Conservation (phyloP, 2,888 invertebrate genomes). For the Tiliacea citrago region DNA sequence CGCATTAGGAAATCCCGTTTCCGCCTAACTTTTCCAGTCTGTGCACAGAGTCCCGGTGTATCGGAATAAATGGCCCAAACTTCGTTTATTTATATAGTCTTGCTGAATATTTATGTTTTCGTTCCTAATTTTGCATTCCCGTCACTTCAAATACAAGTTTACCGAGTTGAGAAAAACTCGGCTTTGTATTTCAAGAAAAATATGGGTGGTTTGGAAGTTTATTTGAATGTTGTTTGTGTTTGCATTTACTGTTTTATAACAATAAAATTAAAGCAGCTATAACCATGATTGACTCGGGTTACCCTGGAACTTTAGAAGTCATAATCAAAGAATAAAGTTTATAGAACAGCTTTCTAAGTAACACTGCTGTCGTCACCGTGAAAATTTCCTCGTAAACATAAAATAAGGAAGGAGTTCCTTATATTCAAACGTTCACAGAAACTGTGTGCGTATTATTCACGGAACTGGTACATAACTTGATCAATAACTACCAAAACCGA, state of each 20-base stretch:
- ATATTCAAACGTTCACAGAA: constrained; percentile 32
- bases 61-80: constrained; percentile 90
- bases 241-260: constrained; percentile 47
- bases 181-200: constrained; percentile 69
- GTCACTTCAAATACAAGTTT: constrained; percentile 81
- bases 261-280: constrained; percentile 48
- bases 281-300: constrained; percentile 23
- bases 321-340: constrained; percentile 27
- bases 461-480: constrained; percentile 44
- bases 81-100: constrained; percentile 89
- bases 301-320: constrained; percentile 8
- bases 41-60: constrained; percentile 87
- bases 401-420: constrained; percentile 21
- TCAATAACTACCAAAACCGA: constrained; percentile 51
- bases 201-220: constrained; percentile 55
- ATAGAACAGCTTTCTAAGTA: constrained; percentile 16
- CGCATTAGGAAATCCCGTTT: constrained; percentile 90
- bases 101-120: constrained; percentile 89
- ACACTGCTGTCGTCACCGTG: neutral
- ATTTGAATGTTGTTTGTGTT: constrained; percentile 59
- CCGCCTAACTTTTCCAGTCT: constrained; percentile 89
- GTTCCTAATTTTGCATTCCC: constrained; percentile 85
- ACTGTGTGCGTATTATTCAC: constrained; percentile 40
- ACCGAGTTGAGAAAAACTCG: constrained; percentile 69
- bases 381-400: constrained; percentile 17